phyloP scores from a whole-genome alignment of 2,113 vertebrate species.

The Engraulis encrasicolus region DNA sequence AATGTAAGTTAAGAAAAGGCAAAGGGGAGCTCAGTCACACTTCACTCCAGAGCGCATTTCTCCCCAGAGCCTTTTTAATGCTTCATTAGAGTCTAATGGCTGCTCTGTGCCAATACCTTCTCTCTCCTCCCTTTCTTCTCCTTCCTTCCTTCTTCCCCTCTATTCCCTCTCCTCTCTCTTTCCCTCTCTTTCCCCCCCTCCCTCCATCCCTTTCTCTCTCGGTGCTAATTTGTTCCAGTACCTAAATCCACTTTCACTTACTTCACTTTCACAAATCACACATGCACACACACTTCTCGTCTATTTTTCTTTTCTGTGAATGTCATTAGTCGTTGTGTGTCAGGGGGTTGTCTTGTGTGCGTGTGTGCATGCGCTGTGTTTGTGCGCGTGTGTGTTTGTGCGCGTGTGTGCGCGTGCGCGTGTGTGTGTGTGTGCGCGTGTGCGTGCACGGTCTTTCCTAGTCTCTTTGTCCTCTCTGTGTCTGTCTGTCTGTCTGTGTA shows the following conservation, averaged over 20 bases:
- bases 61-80: slow-evolving; percentile 62
- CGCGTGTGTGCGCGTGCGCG: not conserved
- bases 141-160: slow-evolving; percentile 23
- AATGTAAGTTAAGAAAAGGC: not conserved
- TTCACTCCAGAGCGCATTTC: slow-evolving; percentile 61
- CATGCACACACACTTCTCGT: not conserved
- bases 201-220: not conserved
- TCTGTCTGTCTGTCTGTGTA: not conserved
- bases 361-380: not conserved
- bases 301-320: not conserved
- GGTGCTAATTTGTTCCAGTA: not conserved
- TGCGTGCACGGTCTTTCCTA: too few species aligned
- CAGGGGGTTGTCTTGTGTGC: too few species aligned
- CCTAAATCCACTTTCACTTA: not conserved
- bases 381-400: too few species aligned
- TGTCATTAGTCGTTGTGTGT: too few species aligned
- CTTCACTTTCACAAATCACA: too few species aligned
- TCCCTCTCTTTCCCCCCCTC: not conserved
- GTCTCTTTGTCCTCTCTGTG: not conserved
- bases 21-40: slow-evolving; percentile 67
- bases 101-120: slow-evolving; percentile 51
- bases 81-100: slow-evolving; percentile 73
- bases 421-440: not conserved
- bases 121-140: not conserved
- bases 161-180: not conserved